A percentile compares a stretch with the other conserved stretches of the same genome.
Conservation (phyloP, 2,888 invertebrate species). For the Ophion ventricosus region DNA sequence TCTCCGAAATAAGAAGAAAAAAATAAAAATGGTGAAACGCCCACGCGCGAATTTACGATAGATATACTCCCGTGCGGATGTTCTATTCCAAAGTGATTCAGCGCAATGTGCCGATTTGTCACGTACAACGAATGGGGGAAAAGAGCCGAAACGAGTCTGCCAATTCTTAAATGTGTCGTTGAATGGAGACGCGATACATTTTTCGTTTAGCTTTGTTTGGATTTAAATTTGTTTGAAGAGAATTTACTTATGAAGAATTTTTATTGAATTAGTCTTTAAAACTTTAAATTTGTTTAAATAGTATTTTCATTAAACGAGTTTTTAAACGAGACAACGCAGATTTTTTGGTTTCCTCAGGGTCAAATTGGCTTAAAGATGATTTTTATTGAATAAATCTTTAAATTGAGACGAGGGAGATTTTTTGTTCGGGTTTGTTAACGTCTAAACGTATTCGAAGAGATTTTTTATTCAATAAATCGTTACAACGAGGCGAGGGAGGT, state of each 20-base stretch:
- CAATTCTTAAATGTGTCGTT: too few species aligned
- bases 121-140: neutral
- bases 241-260: too few species aligned
- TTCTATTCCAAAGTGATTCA: neutral
- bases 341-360: too few species aligned
- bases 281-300: too few species aligned
- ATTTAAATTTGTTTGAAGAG: neutral
- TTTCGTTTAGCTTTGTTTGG: too few species aligned
- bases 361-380: neutral
- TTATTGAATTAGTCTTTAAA: neutral
- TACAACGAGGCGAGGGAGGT: too few species aligned
- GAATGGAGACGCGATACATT: too few species aligned
- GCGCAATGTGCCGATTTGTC: neutral
- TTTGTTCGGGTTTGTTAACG: neutral
- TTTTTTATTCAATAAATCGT: neutral
- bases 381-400: neutral
- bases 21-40: neutral
- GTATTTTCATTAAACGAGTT: neutral
- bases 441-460: too few species aligned
- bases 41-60: neutral
- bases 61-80: too few species aligned
- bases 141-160: too few species aligned
- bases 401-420: neutral
- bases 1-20: neutral
- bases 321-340: neutral